phyloP scores from a whole-genome alignment of 2,888 invertebrate genomes.

The Uloborus plumipes region DNA sequence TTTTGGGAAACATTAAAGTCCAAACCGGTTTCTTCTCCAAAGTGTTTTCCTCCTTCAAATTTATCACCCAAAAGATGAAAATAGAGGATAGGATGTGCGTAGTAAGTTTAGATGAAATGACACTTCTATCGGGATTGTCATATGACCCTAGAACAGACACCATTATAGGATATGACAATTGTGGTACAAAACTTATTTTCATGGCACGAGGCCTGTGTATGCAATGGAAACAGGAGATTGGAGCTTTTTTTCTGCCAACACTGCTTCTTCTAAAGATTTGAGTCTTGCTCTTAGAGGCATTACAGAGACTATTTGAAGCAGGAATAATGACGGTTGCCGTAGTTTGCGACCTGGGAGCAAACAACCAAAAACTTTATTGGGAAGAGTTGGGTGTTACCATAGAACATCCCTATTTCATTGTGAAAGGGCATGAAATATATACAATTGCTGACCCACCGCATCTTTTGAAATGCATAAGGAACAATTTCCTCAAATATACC shows the following conservation, averaged over 20 bases:
- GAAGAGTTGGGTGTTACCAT: not conserved
- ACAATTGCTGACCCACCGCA: not conserved
- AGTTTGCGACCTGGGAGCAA: not conserved
- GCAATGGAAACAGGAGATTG: not conserved
- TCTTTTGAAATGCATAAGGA: too few species aligned
- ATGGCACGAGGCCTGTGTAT: not conserved
- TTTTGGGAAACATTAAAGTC: not conserved
- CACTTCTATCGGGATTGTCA: not conserved
- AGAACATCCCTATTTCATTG: not conserved
- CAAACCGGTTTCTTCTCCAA: not conserved
- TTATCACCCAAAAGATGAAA: not conserved
- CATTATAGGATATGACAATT: not conserved
- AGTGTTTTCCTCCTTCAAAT: not conserved
- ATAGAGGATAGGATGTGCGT: not conserved
- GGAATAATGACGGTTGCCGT: not conserved
- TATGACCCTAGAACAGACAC: not conserved
- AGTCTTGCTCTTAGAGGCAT: not conserved
- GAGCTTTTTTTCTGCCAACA: not conserved
- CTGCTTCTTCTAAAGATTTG: not conserved
- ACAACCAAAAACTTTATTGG: not conserved
- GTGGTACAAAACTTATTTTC: not conserved
- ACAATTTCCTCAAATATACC: not conserved
- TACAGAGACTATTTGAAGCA: not conserved
- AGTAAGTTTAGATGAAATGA: constrained; percentile 1
- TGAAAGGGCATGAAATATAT: not conserved